Evolutionary conservation across 2,113 vertebrate genomes (phyloP).

Genomic region (Candoia aspera): DNA sequence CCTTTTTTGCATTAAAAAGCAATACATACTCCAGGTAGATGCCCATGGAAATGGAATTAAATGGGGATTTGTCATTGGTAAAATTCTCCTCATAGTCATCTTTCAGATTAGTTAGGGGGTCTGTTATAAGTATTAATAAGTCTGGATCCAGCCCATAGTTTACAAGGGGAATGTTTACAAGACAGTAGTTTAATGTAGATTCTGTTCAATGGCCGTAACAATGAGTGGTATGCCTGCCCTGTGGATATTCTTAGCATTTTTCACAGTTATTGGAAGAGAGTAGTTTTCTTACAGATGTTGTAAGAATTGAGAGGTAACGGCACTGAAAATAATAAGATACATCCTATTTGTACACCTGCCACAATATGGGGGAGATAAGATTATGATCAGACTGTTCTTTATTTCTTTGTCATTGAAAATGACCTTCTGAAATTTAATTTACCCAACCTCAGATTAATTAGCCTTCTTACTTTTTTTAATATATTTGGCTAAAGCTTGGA

Average conservation of each 20-base stretch:
- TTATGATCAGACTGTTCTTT: not conserved
- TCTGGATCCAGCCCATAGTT: not conserved
- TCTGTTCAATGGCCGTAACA: not conserved
- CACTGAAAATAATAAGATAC: not conserved
- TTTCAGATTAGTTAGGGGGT: not conserved
- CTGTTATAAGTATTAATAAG: not conserved
- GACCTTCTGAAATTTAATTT: not conserved
- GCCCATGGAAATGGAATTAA: not conserved
- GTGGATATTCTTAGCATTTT: not conserved
- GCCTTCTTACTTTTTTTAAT: not conserved
- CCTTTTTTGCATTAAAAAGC: not conserved
- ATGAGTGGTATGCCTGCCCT: not conserved
- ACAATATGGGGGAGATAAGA: not conserved
- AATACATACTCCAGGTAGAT: not conserved
- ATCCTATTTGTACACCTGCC: not conserved
- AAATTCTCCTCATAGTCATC: not conserved
- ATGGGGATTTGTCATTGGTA: not conserved
- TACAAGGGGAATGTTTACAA: not conserved
- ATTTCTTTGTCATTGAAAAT: not conserved
- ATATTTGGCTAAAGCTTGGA: not conserved
- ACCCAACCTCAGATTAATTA: not conserved
- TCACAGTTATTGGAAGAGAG: not conserved
- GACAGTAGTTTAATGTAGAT: not conserved
- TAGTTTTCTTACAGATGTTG: not conserved
- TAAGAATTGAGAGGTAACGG: not conserved